A percentile compares a stretch with the other conserved stretches of the same genome.
Conservation (phyloP, 2,113 vertebrate species). For the Chascanopsetta lugubris region DNA sequence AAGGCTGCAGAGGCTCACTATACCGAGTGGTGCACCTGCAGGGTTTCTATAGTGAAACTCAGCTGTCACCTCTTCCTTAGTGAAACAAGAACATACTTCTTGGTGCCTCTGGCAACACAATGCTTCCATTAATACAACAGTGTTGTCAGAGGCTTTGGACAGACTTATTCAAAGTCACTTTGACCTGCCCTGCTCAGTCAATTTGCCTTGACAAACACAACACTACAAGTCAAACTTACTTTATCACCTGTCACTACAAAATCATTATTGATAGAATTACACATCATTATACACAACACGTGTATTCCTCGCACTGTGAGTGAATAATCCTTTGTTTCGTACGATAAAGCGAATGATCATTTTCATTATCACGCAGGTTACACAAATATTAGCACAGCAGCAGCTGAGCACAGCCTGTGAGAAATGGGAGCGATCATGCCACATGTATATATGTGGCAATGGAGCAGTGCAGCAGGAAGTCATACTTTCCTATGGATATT, state of each 20-base stretch:
- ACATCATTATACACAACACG: neutral
- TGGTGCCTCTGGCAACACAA: too few relatives aligned
- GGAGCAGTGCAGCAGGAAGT: neutral
- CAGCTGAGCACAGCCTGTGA: conserved; percentile 8
- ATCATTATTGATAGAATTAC: neutral
- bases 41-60: conserved; percentile 7
- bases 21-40: conserved; percentile 41
- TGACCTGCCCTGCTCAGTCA: conserved; percentile 34
- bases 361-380: neutral
- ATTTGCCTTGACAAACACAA: conserved; percentile 16
- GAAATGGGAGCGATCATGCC: conserved; percentile 29
- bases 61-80: conserved; percentile 17
- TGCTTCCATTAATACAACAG: neutral
- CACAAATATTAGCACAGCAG: neutral
- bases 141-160: conserved; percentile 3
- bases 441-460: too few relatives aligned
- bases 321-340: neutral
- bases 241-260: conserved; percentile 4
- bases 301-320: too few relatives aligned
- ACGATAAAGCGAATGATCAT: neutral
- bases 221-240: neutral
- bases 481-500: neutral
- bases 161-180: conserved; percentile 24
- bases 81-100: conserved; percentile 30
- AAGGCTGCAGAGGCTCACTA: conserved; percentile 12